Evolutionary conservation across 2,113 vertebrate genomes (phyloP).

Genomic region (Oceanodroma tethys): DNA sequence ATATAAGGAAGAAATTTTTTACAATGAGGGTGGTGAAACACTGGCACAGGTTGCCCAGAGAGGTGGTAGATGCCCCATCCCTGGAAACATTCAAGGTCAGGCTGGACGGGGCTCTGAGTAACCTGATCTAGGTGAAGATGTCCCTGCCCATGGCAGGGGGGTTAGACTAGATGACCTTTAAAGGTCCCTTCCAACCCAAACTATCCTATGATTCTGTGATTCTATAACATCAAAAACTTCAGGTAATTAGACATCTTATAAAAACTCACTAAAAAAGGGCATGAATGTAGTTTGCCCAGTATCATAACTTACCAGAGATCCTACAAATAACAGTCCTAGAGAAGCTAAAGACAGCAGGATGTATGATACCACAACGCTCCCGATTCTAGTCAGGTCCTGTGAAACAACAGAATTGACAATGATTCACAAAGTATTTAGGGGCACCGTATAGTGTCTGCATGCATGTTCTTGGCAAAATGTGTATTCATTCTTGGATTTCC

Average conservation of each 20-base stretch:
- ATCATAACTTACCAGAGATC: slow-evolving; percentile 77
- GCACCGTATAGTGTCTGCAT: neutral
- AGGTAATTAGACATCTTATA: neutral
- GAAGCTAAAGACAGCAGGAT: slow-evolving; percentile 78
- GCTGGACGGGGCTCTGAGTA: no score
- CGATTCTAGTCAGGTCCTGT: slow-evolving; percentile 71
- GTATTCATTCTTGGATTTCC: neutral
- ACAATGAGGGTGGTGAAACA: no score
- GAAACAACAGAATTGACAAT: slow-evolving; percentile 21
- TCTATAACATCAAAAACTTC: neutral
- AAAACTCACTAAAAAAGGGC: neutral
- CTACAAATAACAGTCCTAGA: slow-evolving; percentile 73
- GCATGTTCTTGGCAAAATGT: neutral
- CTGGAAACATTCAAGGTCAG: no score
- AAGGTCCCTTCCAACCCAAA: no score
- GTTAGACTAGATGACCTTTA: no score
- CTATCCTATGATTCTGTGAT: no score
- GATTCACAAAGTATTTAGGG: neutral
- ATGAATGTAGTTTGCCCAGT: neutral
- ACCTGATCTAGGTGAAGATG: no score
- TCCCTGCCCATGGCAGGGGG: no score
- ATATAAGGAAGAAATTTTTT: no score
- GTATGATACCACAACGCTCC: slow-evolving; percentile 70
- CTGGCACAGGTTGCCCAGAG: no score
- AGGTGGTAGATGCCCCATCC: no score